Base-by-base conservation (phyloP, 2,888 invertebrate genomes). In the Cosmopolites sordidus region DNA sequence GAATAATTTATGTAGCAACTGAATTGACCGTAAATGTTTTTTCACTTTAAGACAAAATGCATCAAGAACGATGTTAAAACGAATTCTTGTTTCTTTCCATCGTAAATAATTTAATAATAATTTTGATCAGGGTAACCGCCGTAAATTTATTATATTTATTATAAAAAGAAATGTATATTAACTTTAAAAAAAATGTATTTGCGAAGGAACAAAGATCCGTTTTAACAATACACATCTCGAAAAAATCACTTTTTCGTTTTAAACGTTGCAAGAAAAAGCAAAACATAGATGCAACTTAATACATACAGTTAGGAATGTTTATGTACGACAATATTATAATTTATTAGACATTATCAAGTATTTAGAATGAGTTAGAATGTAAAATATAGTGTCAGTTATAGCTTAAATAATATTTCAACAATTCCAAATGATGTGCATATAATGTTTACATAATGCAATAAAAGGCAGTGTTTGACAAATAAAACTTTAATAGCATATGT, bases 91-190 rank as follows among this genome's bases (percentile, higher is more conserved):
- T 39, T 12, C 16, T 39, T 43, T 39, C 11, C 45, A 12, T 33
- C 51, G 48, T 38, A 48, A 51, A 62, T 60, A 57, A 62, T 66
- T 65, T 62, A 66, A 66, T 70, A 70, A 70, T 71, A 71, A 72
- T 71, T 72, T 71, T 56, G 64, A 70, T 69, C 70, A 72, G 71
- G 70, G 71, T 71, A 71, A 69, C 64, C 51, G 65, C 66, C 64
- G 60, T 64, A 65, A 63, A 62, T 62, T 63, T 67, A 63, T 64
- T 63, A 54, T 55, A 65, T 62, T 63, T 63, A 64, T 65, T 64
- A 54, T 42, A 47, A 47, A 47, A 22, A 22, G 22, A 8, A 22
- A 52, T 52, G 46, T 52, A 50, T 50, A 50, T 45, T 50, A 49
- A 47, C 46, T 43, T 43, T 33, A 42, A 22, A 33, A n/a, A 45